These are phyloP conservation scores for Thunnus albacares DNA, from an alignment of 2,797 vertebrate species.

Conservation along the genomic window DNA sequence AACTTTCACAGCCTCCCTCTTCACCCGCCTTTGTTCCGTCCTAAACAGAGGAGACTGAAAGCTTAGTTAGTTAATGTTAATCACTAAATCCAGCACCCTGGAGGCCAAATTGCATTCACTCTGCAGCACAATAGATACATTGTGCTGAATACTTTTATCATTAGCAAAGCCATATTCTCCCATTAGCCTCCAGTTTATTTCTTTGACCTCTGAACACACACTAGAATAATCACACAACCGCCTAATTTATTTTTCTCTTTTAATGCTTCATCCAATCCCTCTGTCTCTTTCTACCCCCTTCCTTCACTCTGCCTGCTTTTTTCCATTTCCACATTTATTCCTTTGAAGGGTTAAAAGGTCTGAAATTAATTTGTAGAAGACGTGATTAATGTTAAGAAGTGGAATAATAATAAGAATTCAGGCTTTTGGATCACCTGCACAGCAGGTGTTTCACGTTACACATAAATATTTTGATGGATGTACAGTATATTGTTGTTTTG, in stretches of 20 bases:
- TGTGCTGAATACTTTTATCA: constrained; percentile 57
- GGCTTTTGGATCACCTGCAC: not conserved
- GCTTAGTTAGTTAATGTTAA: constrained; percentile 50
- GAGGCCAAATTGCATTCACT: constrained; percentile 53
- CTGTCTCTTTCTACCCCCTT: not conserved
- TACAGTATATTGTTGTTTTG: not conserved
- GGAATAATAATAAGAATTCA: constrained; percentile 13
- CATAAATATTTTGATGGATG: not conserved
- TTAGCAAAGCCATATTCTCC: constrained; percentile 54
- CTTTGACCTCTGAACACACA: constrained; percentile 59
- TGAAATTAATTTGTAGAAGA: constrained; percentile 56
- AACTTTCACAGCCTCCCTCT: constrained; percentile 22
- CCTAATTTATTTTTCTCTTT: constrained; percentile 21
- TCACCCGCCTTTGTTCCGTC: constrained; percentile 46
- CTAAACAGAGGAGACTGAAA: constrained; percentile 28
- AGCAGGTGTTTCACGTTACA: not conserved
- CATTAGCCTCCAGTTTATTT: constrained; percentile 57
- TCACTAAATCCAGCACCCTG: constrained; percentile 57
- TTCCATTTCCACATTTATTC: constrained; percentile 2
- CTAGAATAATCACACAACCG: constrained; percentile 41
- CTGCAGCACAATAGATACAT: constrained; percentile 65
- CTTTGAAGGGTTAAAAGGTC: constrained; percentile 32
- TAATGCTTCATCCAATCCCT: constrained; percentile 1
- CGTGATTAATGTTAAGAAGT: constrained; percentile 45
- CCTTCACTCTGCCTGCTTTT: constrained; percentile 10